Base-by-base conservation (phyloP, 23 tunicate species). In the Aplidium turbinatum region DNA sequence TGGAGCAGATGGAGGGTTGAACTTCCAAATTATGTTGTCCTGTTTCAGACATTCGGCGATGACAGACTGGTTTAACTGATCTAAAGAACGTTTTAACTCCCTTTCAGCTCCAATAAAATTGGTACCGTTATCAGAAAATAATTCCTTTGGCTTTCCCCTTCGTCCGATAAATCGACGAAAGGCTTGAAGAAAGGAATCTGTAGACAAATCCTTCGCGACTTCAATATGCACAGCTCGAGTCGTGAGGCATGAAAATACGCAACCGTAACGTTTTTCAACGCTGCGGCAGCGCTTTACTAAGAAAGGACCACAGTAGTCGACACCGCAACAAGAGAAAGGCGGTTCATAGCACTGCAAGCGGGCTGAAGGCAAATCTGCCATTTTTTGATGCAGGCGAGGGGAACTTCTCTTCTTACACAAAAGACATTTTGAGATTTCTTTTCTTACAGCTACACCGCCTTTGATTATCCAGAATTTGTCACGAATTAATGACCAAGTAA, bases 221-320 rank as follows among this genome's bases (percentile, higher is more conserved):
- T 76, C 82, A 20, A 76, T 26, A 40, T 76, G 73, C 4, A 61
- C 33, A 16, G 82, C 82, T 22, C 82, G 24, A 4, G 82, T 58
- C 5, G 73, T 57, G 46, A 76, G 33, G 28, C 82, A 76, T 24
- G 82, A 63, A 65, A 65, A 65, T 26, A 65, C 48, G 23, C 72
- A 65, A 38, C 72, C 36, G 50, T 65, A 65, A 11, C 72, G 72
- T 29, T 65, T 65, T 9, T 36, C 29, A 35, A 18, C n/a, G 28
- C 28, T 65, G 16, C 72, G 28, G 50, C 13, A 27, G 16, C 23
- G 50, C 24, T 26, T 65, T 26, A 65, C 72, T 3, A 16, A 48
- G 5, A 65, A 9, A 16, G 72, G 72, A 26, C 72, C 72, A 26
- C 36, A 18, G 50, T 35, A 65, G 26, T 65, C 72, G 24, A 65